Conservation (phyloP, 2,888 invertebrate species). For the Abrostola triplasia region DNA sequence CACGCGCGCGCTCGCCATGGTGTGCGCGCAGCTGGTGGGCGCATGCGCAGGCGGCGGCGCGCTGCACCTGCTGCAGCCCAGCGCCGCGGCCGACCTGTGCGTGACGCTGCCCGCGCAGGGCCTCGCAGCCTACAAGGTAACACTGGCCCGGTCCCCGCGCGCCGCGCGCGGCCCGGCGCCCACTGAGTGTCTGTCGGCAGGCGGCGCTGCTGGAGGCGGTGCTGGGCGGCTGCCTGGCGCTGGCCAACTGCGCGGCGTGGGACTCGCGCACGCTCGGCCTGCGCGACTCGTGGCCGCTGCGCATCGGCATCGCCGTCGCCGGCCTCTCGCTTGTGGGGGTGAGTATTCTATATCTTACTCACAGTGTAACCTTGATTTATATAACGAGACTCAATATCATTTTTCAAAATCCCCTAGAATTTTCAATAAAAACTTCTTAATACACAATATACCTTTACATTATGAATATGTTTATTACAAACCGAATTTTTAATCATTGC, state of each 20-base stretch:
- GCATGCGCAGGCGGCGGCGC: constrained; percentile 89
- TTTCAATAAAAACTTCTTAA: no score
- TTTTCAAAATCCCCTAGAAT: no score
- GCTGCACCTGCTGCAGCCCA: constrained; percentile 73
- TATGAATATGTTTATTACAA: no score
- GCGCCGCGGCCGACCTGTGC: constrained; percentile 66
- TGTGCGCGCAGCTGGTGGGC: constrained; percentile 90
- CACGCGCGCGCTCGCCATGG: constrained; percentile 86
- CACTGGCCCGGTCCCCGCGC: not conserved
- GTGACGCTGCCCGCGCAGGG: constrained; percentile 79
- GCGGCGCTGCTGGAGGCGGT: constrained; percentile 89
- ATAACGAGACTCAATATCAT: no score
- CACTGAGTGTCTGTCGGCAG: constrained; percentile 62
- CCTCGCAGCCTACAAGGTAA: constrained; percentile 46
- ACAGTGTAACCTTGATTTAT: no score
- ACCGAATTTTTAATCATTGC: no score
- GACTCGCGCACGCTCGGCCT: constrained; percentile 90
- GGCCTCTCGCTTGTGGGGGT: constrained; percentile 90
- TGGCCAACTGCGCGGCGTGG: constrained; percentile 92
- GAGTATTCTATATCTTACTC: constrained; percentile 72
- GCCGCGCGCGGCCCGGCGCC: not conserved
- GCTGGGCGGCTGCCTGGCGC: constrained; percentile 89
- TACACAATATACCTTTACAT: no score
- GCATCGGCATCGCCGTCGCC: constrained; percentile 90
- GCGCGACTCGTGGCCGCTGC: constrained; percentile 90